Evolutionary conservation across 2,113 vertebrate species (phyloP).

Genomic region (mouse (Mus musculus)): DNA sequence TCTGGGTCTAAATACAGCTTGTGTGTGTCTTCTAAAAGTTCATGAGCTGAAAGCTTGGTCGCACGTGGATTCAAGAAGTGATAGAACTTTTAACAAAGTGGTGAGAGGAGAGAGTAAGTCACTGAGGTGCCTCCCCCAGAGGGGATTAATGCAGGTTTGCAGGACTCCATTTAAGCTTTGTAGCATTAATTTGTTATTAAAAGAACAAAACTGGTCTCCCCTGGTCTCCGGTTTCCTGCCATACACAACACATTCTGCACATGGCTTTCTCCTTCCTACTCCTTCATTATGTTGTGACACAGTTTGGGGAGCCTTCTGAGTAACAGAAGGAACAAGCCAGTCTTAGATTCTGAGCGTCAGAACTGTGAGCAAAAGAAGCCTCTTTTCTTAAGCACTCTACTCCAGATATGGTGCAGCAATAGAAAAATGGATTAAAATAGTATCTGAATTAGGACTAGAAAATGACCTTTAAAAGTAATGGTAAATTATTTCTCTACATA

Average conservation of each 20-base stretch:
- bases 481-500: not conserved
- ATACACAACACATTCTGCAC: not conserved
- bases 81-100: not conserved
- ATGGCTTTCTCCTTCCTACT: too few species aligned
- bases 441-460: conserved; percentile 8
- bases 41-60: not conserved
- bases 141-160: not conserved
- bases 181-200: not conserved
- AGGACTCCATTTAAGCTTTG: not conserved
- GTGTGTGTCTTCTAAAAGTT: not conserved
- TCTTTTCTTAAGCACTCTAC: not conserved
- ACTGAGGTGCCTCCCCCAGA: not conserved
- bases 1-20: not conserved
- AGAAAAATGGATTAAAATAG: not conserved
- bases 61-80: not conserved
- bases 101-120: not conserved
- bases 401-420: not conserved
- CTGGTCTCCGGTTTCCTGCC: not conserved
- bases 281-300: not conserved
- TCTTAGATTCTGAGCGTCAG: not conserved
- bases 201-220: not conserved
- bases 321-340: not conserved
- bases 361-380: not conserved
- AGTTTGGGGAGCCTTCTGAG: not conserved
- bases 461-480: not conserved